phyloP scores from a whole-genome alignment of 2,888 invertebrate genomes.

The Magallana nippona region DNA sequence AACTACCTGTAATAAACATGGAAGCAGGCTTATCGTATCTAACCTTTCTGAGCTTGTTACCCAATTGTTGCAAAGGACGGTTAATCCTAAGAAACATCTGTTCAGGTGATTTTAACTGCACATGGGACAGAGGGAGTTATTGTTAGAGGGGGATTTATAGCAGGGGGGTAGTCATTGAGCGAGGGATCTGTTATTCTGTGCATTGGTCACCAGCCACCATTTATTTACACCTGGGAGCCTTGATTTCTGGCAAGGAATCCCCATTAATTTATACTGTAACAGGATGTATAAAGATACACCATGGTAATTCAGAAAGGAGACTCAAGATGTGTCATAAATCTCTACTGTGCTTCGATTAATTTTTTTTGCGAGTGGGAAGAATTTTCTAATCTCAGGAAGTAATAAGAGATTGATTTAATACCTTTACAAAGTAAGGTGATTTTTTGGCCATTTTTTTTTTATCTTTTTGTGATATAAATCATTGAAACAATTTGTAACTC shows the following conservation, averaged over 20 bases:
- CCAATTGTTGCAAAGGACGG: neutral
- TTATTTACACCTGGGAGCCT: neutral
- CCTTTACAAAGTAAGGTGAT: neutral
- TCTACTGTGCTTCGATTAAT: no score
- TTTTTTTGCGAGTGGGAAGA: neutral
- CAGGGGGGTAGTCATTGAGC: neutral
- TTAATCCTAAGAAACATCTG: constrained; percentile 20
- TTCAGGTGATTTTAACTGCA: neutral
- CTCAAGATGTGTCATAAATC: neutral
- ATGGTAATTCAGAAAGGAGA: neutral
- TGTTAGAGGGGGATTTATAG: neutral
- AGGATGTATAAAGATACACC: constrained; percentile 4
- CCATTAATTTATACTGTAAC: neutral
- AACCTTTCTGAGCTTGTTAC: constrained; percentile 9
- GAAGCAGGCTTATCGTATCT: neutral
- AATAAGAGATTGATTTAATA: neutral
- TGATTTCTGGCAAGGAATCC: constrained; percentile 10
- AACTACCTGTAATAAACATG: constrained; percentile 18
- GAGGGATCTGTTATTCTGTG: neutral
- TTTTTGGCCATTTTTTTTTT: neutral
- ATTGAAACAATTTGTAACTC: no score
- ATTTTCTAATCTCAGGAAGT: neutral
- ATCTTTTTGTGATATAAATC: no score
- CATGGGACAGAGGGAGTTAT: neutral
- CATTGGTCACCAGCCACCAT: neutral